Evolutionary conservation across 2,888 invertebrate species (phyloP).

Genomic region (Eupithecia vulgata): DNA sequence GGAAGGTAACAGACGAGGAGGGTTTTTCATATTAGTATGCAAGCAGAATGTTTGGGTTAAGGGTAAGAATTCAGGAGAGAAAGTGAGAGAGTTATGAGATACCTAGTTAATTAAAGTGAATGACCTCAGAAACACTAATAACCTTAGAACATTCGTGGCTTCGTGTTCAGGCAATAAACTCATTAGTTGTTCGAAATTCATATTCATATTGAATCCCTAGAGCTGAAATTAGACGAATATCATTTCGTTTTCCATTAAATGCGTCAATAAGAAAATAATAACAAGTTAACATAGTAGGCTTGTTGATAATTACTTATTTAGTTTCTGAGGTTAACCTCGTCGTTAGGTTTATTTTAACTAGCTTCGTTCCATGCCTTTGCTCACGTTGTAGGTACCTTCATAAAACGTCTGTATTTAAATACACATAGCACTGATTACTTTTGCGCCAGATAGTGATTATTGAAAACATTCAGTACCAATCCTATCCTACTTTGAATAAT

Average conservation of each 20-base stretch:
- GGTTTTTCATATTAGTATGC: no score
- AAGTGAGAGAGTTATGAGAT: background rate
- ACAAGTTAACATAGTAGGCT: background rate
- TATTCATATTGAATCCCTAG: slow-evolving; percentile 16
- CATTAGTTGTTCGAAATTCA: slow-evolving; percentile 25
- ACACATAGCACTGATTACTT: no score
- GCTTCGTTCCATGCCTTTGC: background rate
- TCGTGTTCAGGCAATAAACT: slow-evolving; percentile 19
- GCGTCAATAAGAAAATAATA: background rate
- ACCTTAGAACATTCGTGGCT: slow-evolving; percentile 9
- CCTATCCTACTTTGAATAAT: no score
- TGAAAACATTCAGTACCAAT: no score
- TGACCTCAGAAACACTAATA: background rate
- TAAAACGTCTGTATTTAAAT: background rate
- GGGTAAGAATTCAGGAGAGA: background rate
- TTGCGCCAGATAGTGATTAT: no score
- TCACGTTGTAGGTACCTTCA: background rate
- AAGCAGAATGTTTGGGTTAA: no score
- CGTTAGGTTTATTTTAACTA: background rate
- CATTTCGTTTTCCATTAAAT: background rate
- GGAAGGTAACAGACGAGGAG: no score
- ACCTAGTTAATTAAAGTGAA: background rate
- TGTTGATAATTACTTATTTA: background rate
- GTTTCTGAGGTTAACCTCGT: background rate
- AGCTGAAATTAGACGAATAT: slow-evolving; percentile 3